Base-by-base conservation (phyloP, 2,797 vertebrate species). In the Acanthurus leucopareius region DNA sequence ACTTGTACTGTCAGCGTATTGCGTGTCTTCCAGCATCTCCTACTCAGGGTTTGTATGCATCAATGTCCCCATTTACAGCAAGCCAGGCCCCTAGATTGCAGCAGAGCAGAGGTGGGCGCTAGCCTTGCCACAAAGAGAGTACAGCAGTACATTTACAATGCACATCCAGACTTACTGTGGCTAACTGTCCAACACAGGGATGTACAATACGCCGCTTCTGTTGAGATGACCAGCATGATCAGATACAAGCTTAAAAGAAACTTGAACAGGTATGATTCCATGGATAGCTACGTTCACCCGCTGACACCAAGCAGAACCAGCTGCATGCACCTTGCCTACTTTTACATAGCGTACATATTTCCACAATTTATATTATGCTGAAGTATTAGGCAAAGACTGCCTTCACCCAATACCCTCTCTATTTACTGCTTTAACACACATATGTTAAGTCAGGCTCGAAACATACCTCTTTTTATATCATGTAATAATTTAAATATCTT, bases 181-280 rank as follows among this genome's bases (percentile, higher is more conserved):
- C 90, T 89, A 93, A 91, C 83, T 93, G 94, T 95, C 94, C 94
- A 85, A 91, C 93, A 95, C 95, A 95, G 84, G 93, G 90, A 91
- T 96, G 94, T 85, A 96, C 95, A 94, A 95, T 96, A 87, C 95
- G 95, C 17, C 95, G 95, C 91, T 95, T 96, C 95, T 96, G 95
- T 95, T 94, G 94, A 92, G 81, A 95, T 88, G 86, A 95, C 89
- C 93, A 94, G 89, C 87, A 92, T 87, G 80, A 81, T 92, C 89
- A 94, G 82, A 87, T 77, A 92, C 79, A 94, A 8, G 51, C 84
- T 89, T 56, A 89, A 25, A 19, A 86, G 57, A 77, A 68, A 32
- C 49, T 49, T 54, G 61, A 40, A 62, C 49, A 83, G 57, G 48
- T 45, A n/a, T 15, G 52, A 57, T 54, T 20, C 63, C 15, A 9